Evolutionary conservation across 1,140 invertebrate genomes (phyloP).

Genomic region (Episyrphus balteatus): DNA sequence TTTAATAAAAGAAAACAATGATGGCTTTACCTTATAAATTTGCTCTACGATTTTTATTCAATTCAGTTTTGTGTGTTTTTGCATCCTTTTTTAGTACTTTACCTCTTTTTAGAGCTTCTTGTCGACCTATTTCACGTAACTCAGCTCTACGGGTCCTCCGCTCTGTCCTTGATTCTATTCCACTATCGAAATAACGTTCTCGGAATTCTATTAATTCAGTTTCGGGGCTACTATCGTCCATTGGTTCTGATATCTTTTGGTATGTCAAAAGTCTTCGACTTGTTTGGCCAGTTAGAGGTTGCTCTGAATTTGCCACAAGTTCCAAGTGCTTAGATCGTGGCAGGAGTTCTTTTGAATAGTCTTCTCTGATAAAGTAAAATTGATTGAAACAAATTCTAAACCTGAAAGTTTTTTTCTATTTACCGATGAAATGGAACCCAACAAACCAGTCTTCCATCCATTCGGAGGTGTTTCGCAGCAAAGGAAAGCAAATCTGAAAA

Average conservation of each 20-base stretch:
- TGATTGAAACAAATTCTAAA: constrained; percentile 7
- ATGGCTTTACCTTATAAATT: neutral
- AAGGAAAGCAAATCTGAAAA: constrained; percentile 76
- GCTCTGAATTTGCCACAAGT: constrained; percentile 75
- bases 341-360: constrained; percentile 62
- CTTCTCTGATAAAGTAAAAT: constrained; percentile 43
- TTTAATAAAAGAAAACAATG: neutral
- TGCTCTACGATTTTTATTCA: constrained; percentile 2
- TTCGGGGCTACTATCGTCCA: neutral
- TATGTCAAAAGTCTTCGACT: constrained; percentile 76
- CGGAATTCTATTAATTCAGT: constrained; percentile 16
- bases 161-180: constrained; percentile 50
- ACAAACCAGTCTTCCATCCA: constrained; percentile 72
- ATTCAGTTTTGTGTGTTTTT: constrained; percentile 8
- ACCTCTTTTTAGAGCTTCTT: constrained; percentile 24
- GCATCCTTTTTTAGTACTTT: constrained; percentile 18
- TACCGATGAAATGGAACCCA: constrained; percentile 85
- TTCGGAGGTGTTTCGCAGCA: constrained; percentile 59
- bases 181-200: constrained; percentile 49
- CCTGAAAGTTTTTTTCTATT: constrained; percentile 6
- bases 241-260: constrained; percentile 57
- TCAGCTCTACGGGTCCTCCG: constrained; percentile 29
- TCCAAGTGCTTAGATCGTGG: constrained; percentile 69
- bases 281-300: constrained; percentile 64
- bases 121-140: constrained; percentile 19